A percentile compares a stretch with the other conserved stretches of the same genome.
Conservation (phyloP, 2,113 vertebrate species). For the Syrmaticus mikado region DNA sequence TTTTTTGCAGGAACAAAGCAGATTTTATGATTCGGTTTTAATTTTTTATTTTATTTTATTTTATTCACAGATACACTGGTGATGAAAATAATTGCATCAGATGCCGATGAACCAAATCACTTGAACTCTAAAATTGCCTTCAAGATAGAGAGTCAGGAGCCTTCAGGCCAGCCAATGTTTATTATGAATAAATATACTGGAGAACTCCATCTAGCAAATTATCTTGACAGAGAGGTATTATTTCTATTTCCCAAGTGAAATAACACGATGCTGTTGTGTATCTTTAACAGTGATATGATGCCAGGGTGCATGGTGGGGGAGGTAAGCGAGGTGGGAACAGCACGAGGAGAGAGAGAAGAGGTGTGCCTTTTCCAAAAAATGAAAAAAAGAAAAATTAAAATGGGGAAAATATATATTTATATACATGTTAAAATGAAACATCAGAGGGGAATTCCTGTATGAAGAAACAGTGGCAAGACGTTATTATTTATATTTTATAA, state of each 20-base stretch:
- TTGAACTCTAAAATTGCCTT: slow-evolving; percentile 83
- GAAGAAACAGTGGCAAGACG: neutral
- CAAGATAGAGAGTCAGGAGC: slow-evolving; percentile 80
- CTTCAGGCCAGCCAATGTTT: slow-evolving; percentile 81
- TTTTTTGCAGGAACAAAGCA: neutral
- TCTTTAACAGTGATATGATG: neutral
- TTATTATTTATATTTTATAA: neutral
- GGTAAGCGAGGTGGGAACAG: no score
- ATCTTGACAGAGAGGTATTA: slow-evolving; percentile 93
- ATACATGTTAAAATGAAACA: neutral
- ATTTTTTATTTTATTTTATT: neutral
- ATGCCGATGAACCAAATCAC: slow-evolving; percentile 83
- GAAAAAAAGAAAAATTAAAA: neutral
- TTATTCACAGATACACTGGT: slow-evolving; percentile 82
- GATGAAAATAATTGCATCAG: slow-evolving; percentile 86
- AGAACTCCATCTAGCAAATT: slow-evolving; percentile 75
- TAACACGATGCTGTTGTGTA: neutral
- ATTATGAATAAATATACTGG: slow-evolving; percentile 83
- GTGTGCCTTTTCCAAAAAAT: neutral
- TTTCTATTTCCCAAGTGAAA: neutral
- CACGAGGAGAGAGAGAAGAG: neutral
- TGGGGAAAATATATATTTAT: neutral
- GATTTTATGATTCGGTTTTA: neutral
- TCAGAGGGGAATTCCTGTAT: neutral
- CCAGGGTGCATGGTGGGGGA: fast-evolving